Base-by-base conservation (phyloP, 2,797 vertebrate genomes). In the Brachyrhaphis roseni region DNA sequence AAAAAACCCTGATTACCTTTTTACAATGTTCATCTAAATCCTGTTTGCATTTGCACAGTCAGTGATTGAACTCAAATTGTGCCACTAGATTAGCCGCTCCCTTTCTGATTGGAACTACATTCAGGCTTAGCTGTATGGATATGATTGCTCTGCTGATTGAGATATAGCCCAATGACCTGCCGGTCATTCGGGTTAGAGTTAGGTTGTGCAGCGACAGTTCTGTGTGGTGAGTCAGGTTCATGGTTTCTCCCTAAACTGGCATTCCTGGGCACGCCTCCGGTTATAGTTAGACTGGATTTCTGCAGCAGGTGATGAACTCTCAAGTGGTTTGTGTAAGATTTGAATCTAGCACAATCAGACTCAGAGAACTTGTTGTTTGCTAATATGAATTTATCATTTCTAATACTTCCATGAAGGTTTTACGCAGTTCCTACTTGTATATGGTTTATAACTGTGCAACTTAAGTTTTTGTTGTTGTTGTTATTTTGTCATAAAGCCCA, bases 401-500 rank as follows among this genome's bases (percentile, higher is more conserved):
- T 70, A 70, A 70, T 41, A 23, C 26, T n/a, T 12, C 12, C 8
- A 26, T 15, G n/a, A 45, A 45, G 23, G 11, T 41, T 70, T 43
- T 45, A 15, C 45, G 23, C 39, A n/a, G 41, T 53, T 31, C 53
- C n/a, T 34, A 62, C 13, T 57, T 55, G 12, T 55, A 20, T 59
- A 34, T 57, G 5, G 20, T 47, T 81, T 36, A 64, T 12, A 4
- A 18, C 4, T 77, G 34, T 78, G 26, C 49, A 10, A 11, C 23
- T 45, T 74, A 10, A 70, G 4, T 15, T 55, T 8, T 20, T 47
- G 1, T 47, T 47, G 5, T 51, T 20, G 16, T 51, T 23, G 7
- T 51, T 76, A 43, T 90, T 70, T 84, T 89, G 8, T 76, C 45
- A 11, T 80, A 39, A 53, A 96, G 95, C 89, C 92, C 51, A 96